phyloP scores from a whole-genome alignment of 2,797 vertebrate species.

The Tarsius wallacei region DNA sequence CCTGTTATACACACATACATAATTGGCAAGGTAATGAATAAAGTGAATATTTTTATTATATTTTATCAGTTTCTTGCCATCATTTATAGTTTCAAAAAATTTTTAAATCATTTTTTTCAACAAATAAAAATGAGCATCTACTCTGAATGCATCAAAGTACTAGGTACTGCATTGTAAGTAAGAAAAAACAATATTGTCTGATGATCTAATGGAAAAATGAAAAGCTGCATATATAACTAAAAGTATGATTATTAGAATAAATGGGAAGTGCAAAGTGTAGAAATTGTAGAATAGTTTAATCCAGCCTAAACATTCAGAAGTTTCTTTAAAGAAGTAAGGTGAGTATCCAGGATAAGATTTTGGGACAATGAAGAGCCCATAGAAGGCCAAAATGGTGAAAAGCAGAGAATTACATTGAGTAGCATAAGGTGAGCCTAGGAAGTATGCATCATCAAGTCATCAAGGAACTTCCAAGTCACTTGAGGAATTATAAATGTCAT shows the following conservation, averaged over 20 bases:
- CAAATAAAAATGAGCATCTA: constrained; percentile 5
- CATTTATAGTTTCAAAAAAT: not conserved
- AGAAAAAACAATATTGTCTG: not conserved
- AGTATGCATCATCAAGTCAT: not conserved
- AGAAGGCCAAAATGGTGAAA: not conserved
- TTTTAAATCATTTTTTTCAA: not conserved
- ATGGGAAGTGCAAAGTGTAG: not conserved
- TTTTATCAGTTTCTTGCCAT: too few relatives aligned
- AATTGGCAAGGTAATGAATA: not conserved
- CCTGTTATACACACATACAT: not conserved
- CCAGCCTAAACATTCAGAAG: not conserved
- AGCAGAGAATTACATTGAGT: not conserved
- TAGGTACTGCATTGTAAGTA: not conserved
- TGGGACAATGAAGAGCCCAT: not conserved
- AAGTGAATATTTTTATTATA: not conserved
- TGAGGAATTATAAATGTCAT: not conserved
- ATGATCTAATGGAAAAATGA: not conserved
- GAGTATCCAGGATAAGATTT: not conserved
- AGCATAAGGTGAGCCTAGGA: not conserved
- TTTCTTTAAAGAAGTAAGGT: not conserved
- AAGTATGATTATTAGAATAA: not conserved
- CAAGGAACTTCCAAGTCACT: not conserved
- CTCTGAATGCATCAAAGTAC: not conserved
- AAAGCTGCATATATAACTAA: not conserved
- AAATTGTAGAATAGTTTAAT: not conserved